Evolutionary conservation across 2,113 vertebrate genomes (phyloP).

Genomic region (Vimba vimba): DNA sequence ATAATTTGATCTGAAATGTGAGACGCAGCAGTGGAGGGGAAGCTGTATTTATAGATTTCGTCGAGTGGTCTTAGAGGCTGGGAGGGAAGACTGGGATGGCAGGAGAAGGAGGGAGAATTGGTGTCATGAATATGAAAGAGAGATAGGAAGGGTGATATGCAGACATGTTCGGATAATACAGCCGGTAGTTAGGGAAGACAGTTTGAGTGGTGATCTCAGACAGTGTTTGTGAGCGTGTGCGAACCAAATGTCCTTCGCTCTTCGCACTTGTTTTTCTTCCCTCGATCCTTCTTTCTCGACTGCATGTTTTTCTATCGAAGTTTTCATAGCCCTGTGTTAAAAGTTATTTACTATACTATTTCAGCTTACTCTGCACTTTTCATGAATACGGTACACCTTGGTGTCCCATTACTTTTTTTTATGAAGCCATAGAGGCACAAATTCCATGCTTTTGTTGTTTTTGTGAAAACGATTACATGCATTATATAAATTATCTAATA

Average conservation of each 20-base stretch:
- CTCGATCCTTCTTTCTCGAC: neutral
- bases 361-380: neutral
- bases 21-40: neutral
- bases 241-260: neutral
- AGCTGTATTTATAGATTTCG: slow-evolving; percentile 35
- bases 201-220: slow-evolving; percentile 22
- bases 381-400: neutral
- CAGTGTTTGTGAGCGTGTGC: neutral
- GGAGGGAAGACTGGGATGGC: slow-evolving; percentile 10
- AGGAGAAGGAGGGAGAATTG: neutral
- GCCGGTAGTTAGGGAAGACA: slow-evolving; percentile 12
- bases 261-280: slow-evolving; percentile 3
- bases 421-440: neutral
- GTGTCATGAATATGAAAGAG: neutral
- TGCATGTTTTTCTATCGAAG: neutral
- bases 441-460: neutral
- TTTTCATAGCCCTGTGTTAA: neutral
- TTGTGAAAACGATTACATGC: neutral
- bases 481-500: neutral
- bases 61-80: neutral
- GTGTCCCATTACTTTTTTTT: neutral
- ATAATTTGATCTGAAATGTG: slow-evolving; percentile 45
- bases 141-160: slow-evolving; percentile 15
- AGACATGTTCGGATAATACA: slow-evolving; percentile 32
- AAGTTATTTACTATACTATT: neutral